Evolutionary conservation across 2,113 vertebrate genomes (phyloP), one percentile per base, ranked within the genome.

Genomic region (Buteo buteo): DNA sequence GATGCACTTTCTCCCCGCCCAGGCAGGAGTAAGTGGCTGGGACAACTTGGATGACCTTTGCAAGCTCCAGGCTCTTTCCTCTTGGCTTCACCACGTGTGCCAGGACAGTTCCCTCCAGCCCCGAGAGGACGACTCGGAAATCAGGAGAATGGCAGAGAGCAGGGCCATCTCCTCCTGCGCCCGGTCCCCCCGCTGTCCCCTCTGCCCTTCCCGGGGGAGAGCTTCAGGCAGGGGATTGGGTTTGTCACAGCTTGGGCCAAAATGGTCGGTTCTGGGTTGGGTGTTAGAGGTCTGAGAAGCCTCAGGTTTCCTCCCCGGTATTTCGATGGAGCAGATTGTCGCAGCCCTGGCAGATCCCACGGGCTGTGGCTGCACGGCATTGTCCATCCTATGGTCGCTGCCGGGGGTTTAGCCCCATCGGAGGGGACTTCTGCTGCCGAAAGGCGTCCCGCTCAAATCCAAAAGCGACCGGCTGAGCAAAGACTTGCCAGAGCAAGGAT

Each of bases 301-400:
- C 7, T 13, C 19, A 7, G 18, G 14, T n/a, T 32, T 52, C n/a
- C 19, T 32, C 8, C 44, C 6, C 12, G 4, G 0, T 38, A 38
- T 47, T 44, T 28, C 16, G 34, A 3, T 13, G 13, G 25, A 6
- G 6, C 5, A 9, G 8, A 9, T 11, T 3, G 21, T 4, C 11
- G 6, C 19, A 16, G 54, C 20, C 29, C 8, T 2, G 1, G 25
- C 1, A 1, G 44, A 32, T 24, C 31, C 15, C 40, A 6, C 0
- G 4, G 31, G 34, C 17, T 49, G 45, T 25, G 73, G 34, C 14
- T 13, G 16, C 17, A 3, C 0, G 0, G 13, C 3, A 11, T 5
- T 49, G 40, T 6, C 31, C 31, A 3, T 7, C 21, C 15, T 16
- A 2, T 3, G 52, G 12, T 8, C 79, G 6, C 7, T 57, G 18